A percentile compares a stretch with the other conserved stretches of the same genome.
phyloP scores from a whole-genome alignment of 2,797 vertebrate genomes.

The Eulemur rubriventer region DNA sequence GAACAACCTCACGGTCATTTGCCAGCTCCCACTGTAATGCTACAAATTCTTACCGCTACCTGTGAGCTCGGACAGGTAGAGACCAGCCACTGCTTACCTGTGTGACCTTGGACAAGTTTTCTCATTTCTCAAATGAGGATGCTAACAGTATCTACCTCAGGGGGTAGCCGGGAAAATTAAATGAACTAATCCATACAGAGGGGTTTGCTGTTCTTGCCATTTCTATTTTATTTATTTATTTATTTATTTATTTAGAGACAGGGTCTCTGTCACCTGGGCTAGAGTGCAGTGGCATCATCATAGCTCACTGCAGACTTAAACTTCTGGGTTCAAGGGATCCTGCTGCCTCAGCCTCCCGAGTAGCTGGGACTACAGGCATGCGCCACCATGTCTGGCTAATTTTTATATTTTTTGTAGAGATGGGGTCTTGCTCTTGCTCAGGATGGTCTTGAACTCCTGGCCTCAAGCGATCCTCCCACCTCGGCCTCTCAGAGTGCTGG shows the following conservation, averaged over 20 bases:
- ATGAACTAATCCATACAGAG: background rate
- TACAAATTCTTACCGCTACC: background rate
- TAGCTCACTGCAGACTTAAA: background rate
- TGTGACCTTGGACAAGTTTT: background rate
- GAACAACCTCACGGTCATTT: background rate
- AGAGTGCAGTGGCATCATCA: background rate
- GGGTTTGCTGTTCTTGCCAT: background rate
- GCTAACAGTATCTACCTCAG: background rate
- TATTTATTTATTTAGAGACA: background rate
- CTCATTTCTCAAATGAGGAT: conserved; percentile 19
- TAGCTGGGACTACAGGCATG: background rate
- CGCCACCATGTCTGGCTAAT: fast-evolving
- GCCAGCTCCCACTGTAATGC: background rate
- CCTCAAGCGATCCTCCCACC: too few relatives aligned
- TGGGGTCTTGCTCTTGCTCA: background rate
- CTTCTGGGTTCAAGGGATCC: too few relatives aligned
- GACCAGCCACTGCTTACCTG: background rate
- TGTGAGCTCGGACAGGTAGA: background rate
- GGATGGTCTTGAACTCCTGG: too few relatives aligned
- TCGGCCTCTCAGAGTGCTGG: too few relatives aligned
- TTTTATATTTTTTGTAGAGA: background rate
- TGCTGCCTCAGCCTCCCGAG: background rate
- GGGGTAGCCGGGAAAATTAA: background rate
- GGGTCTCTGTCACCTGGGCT: background rate
- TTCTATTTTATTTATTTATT: too few relatives aligned